These are phyloP conservation scores for Tragelaphus strepsiceros DNA, from an alignment of 2,113 vertebrate genomes.

Conservation along the genomic window DNA sequence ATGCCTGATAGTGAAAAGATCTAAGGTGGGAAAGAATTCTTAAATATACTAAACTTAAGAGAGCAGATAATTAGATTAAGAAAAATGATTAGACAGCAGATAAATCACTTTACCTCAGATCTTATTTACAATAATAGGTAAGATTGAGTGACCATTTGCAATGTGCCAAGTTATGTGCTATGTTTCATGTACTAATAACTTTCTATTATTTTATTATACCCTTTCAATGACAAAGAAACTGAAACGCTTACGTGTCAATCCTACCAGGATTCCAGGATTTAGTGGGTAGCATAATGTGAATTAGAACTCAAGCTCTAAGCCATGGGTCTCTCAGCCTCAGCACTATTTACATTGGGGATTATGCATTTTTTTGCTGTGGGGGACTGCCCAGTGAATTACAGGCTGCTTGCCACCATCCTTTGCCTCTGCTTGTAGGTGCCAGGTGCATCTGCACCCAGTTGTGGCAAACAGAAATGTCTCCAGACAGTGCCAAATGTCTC, in stretches of 20 bases:
- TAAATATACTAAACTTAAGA: background rate
- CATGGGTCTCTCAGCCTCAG: background rate
- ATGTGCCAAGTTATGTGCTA: background rate
- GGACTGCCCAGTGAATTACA: fast-evolving
- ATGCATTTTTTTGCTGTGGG: background rate
- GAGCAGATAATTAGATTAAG: background rate
- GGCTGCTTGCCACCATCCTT: background rate
- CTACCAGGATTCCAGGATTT: background rate
- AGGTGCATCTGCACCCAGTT: background rate
- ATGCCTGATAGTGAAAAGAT: background rate
- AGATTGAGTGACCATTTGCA: background rate
- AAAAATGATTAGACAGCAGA: background rate
- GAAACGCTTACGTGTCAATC: background rate
- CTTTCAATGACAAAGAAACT: background rate
- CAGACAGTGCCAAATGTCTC: background rate
- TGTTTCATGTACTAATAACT: background rate
- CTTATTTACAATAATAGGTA: background rate
- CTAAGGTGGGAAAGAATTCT: background rate
- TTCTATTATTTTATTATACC: background rate
- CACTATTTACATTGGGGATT: background rate
- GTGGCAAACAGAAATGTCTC: background rate
- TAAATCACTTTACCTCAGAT: background rate
- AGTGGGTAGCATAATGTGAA: background rate
- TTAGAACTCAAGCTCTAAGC: background rate
- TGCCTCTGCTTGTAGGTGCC: background rate